phyloP scores from a whole-genome alignment of 2,888 invertebrate species.

The Tipula lateralis region DNA sequence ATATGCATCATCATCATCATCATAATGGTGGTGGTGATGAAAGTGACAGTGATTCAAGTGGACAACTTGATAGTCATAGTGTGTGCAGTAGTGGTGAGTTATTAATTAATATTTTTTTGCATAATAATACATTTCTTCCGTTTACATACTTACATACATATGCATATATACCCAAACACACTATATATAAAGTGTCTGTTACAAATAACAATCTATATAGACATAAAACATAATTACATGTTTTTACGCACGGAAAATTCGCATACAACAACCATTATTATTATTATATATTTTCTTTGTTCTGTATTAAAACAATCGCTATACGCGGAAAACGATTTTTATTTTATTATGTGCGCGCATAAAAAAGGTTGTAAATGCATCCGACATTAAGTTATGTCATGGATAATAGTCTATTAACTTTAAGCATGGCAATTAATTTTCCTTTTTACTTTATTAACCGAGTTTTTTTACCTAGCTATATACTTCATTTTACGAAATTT shows the following conservation, averaged over 20 bases:
- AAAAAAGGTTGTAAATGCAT: neutral
- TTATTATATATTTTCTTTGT: neutral
- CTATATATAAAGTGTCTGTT: neutral
- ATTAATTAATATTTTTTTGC: neutral
- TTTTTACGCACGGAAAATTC: slow-evolving; percentile 15
- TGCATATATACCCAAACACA: no score
- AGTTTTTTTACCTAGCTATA: neutral
- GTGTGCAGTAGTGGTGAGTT: slow-evolving; percentile 40
- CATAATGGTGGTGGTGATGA: slow-evolving; percentile 49
- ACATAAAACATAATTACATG: slow-evolving; percentile 1
- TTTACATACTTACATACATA: no score
- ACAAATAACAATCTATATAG: neutral
- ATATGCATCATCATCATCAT: slow-evolving; percentile 37
- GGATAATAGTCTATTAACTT: neutral
- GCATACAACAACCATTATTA: neutral
- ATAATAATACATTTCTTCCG: neutral
- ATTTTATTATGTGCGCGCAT: neutral
- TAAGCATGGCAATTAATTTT: neutral
- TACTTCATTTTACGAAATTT: neutral
- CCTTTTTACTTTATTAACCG: neutral
- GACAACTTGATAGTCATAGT: slow-evolving; percentile 42
- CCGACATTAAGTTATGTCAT: neutral
- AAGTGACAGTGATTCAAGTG: slow-evolving; percentile 49
- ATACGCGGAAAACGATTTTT: neutral
- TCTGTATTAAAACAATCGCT: neutral